Evolutionary conservation across 2,888 invertebrate genomes (phyloP), one percentile per base, ranked within the genome.

Genomic region (Chrysolina haemoptera): DNA sequence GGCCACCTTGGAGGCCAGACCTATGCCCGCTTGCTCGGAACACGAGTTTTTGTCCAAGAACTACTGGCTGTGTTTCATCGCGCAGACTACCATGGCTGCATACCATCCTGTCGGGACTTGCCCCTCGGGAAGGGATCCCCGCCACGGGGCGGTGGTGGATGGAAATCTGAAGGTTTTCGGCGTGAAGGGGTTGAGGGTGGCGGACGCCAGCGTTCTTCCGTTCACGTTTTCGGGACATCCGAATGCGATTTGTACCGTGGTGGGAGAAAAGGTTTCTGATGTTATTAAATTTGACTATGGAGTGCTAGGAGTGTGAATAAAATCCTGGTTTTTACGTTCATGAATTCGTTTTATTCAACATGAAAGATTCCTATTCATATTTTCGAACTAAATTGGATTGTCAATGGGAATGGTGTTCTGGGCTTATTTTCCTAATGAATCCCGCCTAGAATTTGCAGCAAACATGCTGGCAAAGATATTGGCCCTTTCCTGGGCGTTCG

Each of bases 41-140:
- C 16, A 68, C 62, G 46, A 65, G 14, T 78, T 70, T 63, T 27
- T 72, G 12, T 76, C 76, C 0, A 76, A 75, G 63, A 14, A 71
- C 9, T 78, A 66, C 46, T 78, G 78, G 78, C 55, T 68, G 40
- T 78, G 78, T 67, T 74, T 62, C 18, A 67, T 78, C 35, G 67
- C 74, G 46, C 77, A 77, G 27, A 50, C 67, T 14, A 40, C 76
- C 1, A 41, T 67, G 48, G 55, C 71, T 0, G 69, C 68, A 6
- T 92, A 92, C 81, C 93, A 93, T 85, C 92, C 92, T 79, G 90
- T 92, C 76, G 92, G 91, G 4, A 93, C 93, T 0, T 92, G 92
- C 79, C 91, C 92, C 78, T 93, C 94, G 93, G 94, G 93, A 0
- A 91, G 92, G 0, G 84, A 85, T 5, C 87, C 85, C 0, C 91